phyloP scores from a whole-genome alignment of 2,888 invertebrate species.

The Heliconius sara region DNA sequence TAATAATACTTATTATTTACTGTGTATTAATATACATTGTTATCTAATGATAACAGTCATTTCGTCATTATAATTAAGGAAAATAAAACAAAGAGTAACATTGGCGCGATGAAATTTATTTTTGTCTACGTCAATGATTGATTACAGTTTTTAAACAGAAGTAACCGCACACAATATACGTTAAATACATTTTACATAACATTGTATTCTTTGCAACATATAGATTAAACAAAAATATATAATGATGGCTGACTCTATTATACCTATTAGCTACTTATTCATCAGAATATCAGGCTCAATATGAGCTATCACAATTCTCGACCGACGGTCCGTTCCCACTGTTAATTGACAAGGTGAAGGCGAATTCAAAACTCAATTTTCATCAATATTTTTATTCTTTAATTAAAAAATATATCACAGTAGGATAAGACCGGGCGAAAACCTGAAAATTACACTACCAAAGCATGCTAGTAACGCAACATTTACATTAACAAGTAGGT shows the following conservation, averaged over 20 bases:
- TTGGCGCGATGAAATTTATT: slow-evolving; percentile 79
- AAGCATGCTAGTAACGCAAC: slow-evolving; percentile 79
- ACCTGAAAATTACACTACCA: slow-evolving; percentile 79
- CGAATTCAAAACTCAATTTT: slow-evolving; percentile 65
- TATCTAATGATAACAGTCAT: neutral
- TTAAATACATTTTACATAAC: slow-evolving; percentile 68
- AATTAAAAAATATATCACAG: slow-evolving; percentile 74
- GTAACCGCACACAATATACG: slow-evolving; percentile 59
- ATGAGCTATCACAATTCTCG: slow-evolving; percentile 81
- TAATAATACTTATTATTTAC: no score
- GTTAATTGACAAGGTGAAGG: slow-evolving; percentile 72
- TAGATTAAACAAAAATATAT: slow-evolving; percentile 64
- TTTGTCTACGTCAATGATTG: slow-evolving; percentile 75
- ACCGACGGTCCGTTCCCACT: slow-evolving; percentile 69
- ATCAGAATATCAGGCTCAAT: slow-evolving; percentile 80
- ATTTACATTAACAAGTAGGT: slow-evolving; percentile 65
- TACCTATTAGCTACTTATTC: slow-evolving; percentile 74
- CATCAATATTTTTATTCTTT: slow-evolving; percentile 57
- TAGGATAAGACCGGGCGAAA: slow-evolving; percentile 82
- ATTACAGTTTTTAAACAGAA: slow-evolving; percentile 69
- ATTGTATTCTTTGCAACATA: slow-evolving; percentile 67
- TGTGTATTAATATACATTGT: neutral
- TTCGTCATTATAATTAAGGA: neutral
- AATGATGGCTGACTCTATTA: slow-evolving; percentile 53
- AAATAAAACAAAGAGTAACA: slow-evolving; percentile 60